Percentiles rank a stretch among this genome's conserved stretches.
Evolutionary conservation across 2,888 invertebrate species (phyloP).

Genomic region (Erebia epiphron): DNA sequence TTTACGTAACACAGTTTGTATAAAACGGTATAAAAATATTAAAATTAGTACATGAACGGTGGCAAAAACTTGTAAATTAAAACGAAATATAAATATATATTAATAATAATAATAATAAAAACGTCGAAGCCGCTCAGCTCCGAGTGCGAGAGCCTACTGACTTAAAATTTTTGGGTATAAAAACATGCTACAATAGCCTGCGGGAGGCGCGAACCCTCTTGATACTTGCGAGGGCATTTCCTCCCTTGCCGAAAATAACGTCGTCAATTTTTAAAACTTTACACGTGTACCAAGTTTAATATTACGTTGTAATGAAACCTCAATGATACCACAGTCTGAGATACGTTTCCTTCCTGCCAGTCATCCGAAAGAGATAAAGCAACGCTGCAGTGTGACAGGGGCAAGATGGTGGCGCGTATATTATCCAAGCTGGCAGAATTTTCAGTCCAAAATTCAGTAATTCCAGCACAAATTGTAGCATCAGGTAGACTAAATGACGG

Average conservation of each 20-base stretch:
- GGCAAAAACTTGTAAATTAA: conserved; percentile 82
- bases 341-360: too few relatives aligned
- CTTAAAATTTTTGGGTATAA: conserved; percentile 84
- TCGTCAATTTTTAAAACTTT: conserved; percentile 4
- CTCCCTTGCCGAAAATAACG: conserved; percentile 7
- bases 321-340: too few relatives aligned
- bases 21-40: conserved; percentile 83
- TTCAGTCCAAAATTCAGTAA: too few relatives aligned
- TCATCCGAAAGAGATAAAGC: too few relatives aligned
- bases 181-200: conserved; percentile 83
- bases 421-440: too few relatives aligned
- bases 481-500: too few relatives aligned
- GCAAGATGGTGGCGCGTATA: too few relatives aligned
- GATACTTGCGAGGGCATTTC: conserved; percentile 58
- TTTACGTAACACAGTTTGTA: conserved; percentile 72
- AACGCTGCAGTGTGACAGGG: too few relatives aligned
- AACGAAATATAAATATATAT: conserved; percentile 84
- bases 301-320: too few relatives aligned
- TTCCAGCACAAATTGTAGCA: too few relatives aligned
- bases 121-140: conserved; percentile 80
- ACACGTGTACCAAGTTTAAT: too few relatives aligned
- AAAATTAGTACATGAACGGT: conserved; percentile 76
- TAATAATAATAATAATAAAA: conserved; percentile 69
- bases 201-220: conserved; percentile 62
- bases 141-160: conserved; percentile 83